These are phyloP conservation scores for Poliocrania exsul DNA, from an alignment of 2,797 vertebrate genomes.

Conservation along the genomic window DNA sequence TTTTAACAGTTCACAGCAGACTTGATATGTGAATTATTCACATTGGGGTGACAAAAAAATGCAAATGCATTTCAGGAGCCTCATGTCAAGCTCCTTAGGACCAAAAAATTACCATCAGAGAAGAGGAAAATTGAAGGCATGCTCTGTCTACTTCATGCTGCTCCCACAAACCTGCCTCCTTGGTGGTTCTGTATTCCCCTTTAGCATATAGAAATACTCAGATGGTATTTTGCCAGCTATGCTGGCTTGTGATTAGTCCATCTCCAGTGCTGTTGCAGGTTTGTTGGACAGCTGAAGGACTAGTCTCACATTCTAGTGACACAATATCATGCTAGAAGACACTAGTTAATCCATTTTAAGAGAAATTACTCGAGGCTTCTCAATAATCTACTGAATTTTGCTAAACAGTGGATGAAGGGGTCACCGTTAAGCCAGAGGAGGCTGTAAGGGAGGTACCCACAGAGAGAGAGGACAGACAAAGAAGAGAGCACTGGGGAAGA, in stretches of 20 bases:
- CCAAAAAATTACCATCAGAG: neutral
- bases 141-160: neutral
- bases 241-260: neutral
- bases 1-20: conserved; percentile 41
- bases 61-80: neutral
- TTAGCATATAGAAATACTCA: neutral
- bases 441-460: neutral
- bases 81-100: neutral
- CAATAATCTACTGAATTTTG: neutral
- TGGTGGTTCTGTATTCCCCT: neutral
- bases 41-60: neutral
- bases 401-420: neutral
- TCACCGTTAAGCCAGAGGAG: neutral
- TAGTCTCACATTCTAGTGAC: neutral
- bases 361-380: neutral
- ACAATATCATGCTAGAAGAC: neutral
- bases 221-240: neutral
- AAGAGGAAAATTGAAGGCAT: neutral
- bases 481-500: neutral
- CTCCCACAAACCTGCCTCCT: neutral
- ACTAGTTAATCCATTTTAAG: neutral
- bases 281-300: neutral
- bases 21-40: neutral
- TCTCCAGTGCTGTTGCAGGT: neutral
- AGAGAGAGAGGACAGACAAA: neutral